phyloP scores from a whole-genome alignment of 2,888 invertebrate genomes.

The Plutella xylostella region DNA sequence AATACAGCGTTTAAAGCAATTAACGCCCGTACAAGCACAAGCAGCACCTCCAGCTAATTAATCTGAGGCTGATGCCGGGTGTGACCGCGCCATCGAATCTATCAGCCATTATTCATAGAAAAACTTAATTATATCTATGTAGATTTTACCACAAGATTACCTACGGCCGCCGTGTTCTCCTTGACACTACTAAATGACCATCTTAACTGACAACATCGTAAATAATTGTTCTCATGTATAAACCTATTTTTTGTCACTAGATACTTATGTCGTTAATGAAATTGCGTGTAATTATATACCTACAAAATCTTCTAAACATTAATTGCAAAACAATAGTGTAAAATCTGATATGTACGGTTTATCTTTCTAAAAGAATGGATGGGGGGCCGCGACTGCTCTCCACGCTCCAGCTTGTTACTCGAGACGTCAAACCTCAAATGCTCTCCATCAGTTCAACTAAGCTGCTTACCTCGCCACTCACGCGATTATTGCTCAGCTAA shows the following conservation, averaged over 20 bases:
- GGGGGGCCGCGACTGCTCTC: neutral
- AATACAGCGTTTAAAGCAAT: conserved; percentile 59
- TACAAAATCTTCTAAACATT: no score
- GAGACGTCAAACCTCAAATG: conserved; percentile 51
- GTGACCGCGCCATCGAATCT: conserved; percentile 30
- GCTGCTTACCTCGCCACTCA: conserved; percentile 54
- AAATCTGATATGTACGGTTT: no score
- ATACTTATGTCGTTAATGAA: no score
- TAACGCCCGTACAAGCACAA: conserved; percentile 47
- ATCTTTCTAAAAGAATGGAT: no score
- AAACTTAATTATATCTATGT: conserved; percentile 13
- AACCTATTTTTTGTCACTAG: no score
- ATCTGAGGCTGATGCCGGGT: conserved; percentile 35
- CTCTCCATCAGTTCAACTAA: conserved; percentile 48
- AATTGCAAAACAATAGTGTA: no score
- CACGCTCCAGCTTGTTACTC: conserved; percentile 43
- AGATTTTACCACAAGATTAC: conserved; percentile 9
- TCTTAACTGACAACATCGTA: neutral
- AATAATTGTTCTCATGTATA: no score
- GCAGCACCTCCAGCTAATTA: conserved; percentile 50
- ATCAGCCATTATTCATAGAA: conserved; percentile 22
- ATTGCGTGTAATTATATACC: no score
- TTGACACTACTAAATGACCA: conserved; percentile 1
- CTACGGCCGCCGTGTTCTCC: neutral
- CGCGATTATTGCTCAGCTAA: no score